Base-by-base conservation (phyloP, 2,888 invertebrate species). In the Brachyptera risi region DNA sequence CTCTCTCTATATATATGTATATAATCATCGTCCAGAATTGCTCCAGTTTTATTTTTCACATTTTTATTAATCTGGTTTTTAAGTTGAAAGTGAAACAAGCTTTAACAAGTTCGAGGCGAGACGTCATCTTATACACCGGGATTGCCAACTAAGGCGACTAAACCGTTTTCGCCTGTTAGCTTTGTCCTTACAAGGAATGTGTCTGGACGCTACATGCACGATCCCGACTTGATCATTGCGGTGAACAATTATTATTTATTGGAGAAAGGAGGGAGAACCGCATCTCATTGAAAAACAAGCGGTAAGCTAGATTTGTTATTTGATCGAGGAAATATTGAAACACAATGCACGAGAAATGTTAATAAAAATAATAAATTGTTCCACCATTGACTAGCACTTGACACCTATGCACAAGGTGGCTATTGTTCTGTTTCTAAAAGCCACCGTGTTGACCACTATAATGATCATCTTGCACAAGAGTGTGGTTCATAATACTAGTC, bases 221-320 rank as follows among this genome's bases (percentile, higher is more conserved):
- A 59, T 15, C 40, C 15, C 1, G 27, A 24, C 27, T 21, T 51
- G 42, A 59, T 54, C 54, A 26, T 54, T 54, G 21, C 17, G 40
- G 59, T 13, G n/a, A 59, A 54, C 42, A 44, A 56, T 60, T 60
- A 56, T 60, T 47, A 60, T 60, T 60, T 60, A 60, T 60, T 40
- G 31, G 26, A 24, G 42, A 40, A 56, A 60, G 26, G 42, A 31
- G 51, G 26, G 26, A 26, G 13, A 24, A 31, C 37, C 59, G 37
- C 59, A 50, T 38, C 35, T 59, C 13, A 47, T 19, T 26, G 24
- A 23, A 23, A 40, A 13, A 40, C 40, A 40, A 3, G n/a, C 42
- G 15, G 13, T n/a, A n/a, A n/a, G n/a, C n/a, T n/a, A n/a, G n/a
- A n/a, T n/a, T n/a, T n/a, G n/a, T n/a, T n/a, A n/a, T n/a, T n/a